phyloP scores from a whole-genome alignment of 1,140 invertebrate species.

The Eulimnadia texana region DNA sequence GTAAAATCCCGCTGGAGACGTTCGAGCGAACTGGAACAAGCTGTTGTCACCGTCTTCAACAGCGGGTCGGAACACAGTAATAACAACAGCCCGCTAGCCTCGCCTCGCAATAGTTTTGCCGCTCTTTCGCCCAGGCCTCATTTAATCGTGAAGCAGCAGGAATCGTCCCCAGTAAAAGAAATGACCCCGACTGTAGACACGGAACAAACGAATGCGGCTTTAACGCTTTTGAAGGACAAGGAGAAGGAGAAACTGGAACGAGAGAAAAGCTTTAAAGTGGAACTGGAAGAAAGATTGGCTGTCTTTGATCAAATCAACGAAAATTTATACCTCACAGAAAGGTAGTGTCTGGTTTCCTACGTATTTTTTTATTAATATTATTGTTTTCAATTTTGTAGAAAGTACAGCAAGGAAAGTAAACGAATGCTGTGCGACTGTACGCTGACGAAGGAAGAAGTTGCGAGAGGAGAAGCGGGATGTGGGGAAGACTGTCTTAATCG shows the following conservation, averaged over 20 bases:
- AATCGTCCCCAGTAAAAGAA: constrained; percentile 2
- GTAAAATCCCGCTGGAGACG: constrained; percentile 72
- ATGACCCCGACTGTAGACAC: constrained; percentile 20
- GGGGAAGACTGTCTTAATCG: constrained; percentile 92
- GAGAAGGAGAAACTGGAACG: constrained; percentile 16
- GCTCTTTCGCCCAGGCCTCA: neutral
- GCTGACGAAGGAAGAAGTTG: constrained; percentile 71
- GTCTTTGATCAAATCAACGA: constrained; percentile 65
- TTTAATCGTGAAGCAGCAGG: neutral
- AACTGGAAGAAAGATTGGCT: neutral
- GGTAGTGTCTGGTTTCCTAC: constrained; percentile 19
- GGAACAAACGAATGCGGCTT: constrained; percentile 19
- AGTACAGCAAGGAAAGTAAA: constrained; percentile 71
- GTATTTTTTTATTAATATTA: too few relatives aligned
- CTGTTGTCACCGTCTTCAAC: constrained; percentile 6
- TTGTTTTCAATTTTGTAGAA: too few relatives aligned
- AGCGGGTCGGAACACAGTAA: constrained; percentile 5
- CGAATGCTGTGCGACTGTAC: constrained; percentile 93
- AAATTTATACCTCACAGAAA: constrained; percentile 68
- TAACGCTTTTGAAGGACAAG: constrained; percentile 19
- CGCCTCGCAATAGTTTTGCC: neutral
- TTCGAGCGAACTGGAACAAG: constrained; percentile 56
- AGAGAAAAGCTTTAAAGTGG: constrained; percentile 7
- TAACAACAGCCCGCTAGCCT: constrained; percentile 14
- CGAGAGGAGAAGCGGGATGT: constrained; percentile 69